Percentiles rank a stretch among this genome's conserved stretches.
Evolutionary conservation across 2,888 invertebrate genomes (phyloP).

Genomic region (Cantharis rustica): DNA sequence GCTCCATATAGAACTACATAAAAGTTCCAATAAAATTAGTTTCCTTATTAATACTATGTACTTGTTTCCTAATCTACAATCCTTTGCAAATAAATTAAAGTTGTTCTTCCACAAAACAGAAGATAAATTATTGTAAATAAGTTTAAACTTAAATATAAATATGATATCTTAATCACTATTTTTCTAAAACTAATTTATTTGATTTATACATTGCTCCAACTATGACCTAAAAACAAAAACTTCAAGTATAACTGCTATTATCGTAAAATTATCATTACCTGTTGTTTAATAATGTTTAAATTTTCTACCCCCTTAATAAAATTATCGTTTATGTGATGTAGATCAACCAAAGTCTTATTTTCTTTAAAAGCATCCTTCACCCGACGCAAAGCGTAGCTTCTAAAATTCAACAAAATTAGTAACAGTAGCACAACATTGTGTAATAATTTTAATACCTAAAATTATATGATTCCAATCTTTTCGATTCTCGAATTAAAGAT

Average conservation of each 20-base stretch:
- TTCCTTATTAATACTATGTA: too few species aligned
- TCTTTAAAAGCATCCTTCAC: not conserved
- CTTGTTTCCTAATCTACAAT: not conserved
- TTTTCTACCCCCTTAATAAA: not conserved
- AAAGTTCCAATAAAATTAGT: not conserved
- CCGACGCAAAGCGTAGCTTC: not conserved
- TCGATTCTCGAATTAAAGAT: not conserved
- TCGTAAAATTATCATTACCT: not conserved
- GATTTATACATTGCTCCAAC: not conserved
- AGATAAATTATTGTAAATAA: not conserved
- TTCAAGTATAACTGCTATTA: not conserved
- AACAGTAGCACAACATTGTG: not conserved
- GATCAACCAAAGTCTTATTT: not conserved
- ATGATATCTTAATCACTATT: not conserved
- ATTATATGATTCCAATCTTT: not conserved
- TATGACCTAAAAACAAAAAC: not conserved
- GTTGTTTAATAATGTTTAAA: not conserved
- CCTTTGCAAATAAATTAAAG: not conserved
- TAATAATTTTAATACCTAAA: not conserved
- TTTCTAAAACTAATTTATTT: not conserved
- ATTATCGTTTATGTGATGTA: not conserved
- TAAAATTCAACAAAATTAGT: not conserved
- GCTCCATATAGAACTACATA: not conserved
- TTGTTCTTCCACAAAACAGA: not conserved
- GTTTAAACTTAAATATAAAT: not conserved